These are phyloP conservation scores for Pangasius mekongensis DNA, from an alignment of 2,797 vertebrate species.

Conservation along the genomic window DNA sequence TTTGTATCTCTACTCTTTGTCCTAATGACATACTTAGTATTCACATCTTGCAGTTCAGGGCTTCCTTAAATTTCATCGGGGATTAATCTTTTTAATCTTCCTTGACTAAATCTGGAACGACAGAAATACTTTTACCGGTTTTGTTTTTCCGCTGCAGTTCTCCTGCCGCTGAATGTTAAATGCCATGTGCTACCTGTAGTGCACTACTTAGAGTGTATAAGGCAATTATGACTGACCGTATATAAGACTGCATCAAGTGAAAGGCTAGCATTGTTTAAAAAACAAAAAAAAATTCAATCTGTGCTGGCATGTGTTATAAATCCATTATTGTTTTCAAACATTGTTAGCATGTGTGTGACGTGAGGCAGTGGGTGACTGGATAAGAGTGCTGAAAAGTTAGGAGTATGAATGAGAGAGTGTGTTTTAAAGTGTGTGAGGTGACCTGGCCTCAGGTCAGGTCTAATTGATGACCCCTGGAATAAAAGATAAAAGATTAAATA, in stretches of 20 bases:
- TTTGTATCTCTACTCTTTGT: neutral
- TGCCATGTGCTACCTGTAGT: too few species aligned
- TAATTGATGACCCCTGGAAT: constrained; percentile 13
- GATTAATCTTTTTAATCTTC: neutral
- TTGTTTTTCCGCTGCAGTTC: neutral
- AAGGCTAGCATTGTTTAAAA: neutral
- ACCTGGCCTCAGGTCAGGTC: constrained; percentile 8
- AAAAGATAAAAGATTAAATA: constrained; percentile 9
- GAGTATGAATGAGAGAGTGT: neutral
- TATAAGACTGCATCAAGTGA: neutral
- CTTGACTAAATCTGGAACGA: neutral
- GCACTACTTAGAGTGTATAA: neutral
- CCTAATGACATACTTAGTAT: too few species aligned
- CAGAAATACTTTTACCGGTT: too few species aligned
- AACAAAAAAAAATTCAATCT: neutral
- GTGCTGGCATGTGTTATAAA: neutral
- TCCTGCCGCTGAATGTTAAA: neutral
- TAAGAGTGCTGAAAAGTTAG: neutral
- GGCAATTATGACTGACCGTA: neutral
- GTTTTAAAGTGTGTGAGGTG: neutral
- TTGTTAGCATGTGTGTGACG: neutral
- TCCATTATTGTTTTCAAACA: neutral
- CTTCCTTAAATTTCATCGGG: neutral
- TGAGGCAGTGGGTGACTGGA: neutral
- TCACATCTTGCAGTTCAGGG: neutral